A percentile compares a stretch with the other conserved stretches of the same genome.
Conservation (phyloP, 2,113 vertebrate genomes). For the Calidris pugnax region DNA sequence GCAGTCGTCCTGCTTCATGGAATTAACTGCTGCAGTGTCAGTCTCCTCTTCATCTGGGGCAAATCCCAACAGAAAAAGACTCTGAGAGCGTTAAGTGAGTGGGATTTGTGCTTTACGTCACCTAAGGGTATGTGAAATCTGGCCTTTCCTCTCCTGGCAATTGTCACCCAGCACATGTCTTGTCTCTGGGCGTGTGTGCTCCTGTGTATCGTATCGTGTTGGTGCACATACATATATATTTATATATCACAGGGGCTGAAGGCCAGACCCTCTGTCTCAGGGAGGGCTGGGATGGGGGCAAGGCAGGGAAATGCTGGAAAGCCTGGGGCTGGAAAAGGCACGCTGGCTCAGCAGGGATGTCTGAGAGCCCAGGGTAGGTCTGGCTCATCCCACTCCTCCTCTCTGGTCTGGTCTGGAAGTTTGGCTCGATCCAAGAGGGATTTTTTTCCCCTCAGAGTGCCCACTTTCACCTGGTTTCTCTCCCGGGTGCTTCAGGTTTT, state of each 20-base stretch:
- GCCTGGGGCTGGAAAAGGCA: background rate
- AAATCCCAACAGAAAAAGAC: background rate
- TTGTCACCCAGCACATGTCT: background rate
- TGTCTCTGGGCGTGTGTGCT: fast-evolving
- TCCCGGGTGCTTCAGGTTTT: background rate
- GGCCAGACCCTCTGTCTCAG: background rate
- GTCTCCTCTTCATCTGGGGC: background rate
- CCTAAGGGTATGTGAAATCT: background rate
- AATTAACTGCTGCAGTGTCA: background rate
- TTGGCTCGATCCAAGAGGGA: background rate
- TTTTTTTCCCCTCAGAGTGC: background rate
- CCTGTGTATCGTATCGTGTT: fast-evolving
- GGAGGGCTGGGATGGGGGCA: background rate
- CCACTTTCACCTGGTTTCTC: background rate
- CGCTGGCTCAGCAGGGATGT: background rate
- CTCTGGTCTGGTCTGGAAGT: background rate
- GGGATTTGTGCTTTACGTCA: background rate
- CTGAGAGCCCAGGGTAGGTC: too few relatives aligned
- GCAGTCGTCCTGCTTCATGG: fast-evolving
- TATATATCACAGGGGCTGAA: background rate
- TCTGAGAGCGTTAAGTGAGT: background rate
- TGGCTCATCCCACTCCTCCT: background rate
- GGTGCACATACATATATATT: fast-evolving
- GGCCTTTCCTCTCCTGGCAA: background rate
- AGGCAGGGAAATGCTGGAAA: background rate